These are phyloP conservation scores for Adelosebastes latens DNA, from an alignment of 2,797 vertebrate genomes.

Conservation along the genomic window DNA sequence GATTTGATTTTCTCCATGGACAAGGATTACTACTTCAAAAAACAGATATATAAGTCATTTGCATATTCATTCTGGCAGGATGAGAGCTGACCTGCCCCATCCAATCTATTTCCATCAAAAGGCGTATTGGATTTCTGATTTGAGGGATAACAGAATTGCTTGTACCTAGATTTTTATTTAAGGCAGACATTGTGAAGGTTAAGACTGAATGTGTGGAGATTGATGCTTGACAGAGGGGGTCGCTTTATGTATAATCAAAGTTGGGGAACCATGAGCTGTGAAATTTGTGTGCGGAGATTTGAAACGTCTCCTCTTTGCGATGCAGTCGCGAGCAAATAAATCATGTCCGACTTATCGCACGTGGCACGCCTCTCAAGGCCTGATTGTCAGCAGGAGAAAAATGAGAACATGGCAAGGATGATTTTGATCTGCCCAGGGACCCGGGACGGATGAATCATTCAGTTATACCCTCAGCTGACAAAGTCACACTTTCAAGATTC, in stretches of 20 bases:
- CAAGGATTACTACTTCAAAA: slow-evolving; percentile 41
- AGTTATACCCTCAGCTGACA: slow-evolving; percentile 42
- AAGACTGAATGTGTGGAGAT: slow-evolving; percentile 25
- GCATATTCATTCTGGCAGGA: slow-evolving; percentile 49
- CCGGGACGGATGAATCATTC: slow-evolving; percentile 43
- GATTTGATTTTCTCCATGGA: slow-evolving; percentile 50
- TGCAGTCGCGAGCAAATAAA: slow-evolving; percentile 56
- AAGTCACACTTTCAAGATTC: slow-evolving; percentile 31
- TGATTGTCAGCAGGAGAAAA: slow-evolving; percentile 56
- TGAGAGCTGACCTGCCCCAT: slow-evolving; percentile 39
- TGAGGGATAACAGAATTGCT: slow-evolving; percentile 46
- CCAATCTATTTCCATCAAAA: slow-evolving; percentile 51
- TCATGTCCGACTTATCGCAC: slow-evolving; percentile 46
- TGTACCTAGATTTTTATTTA: slow-evolving; percentile 39
- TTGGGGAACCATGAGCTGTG: slow-evolving; percentile 37
- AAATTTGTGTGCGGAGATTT: slow-evolving; percentile 42
- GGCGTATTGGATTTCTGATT: slow-evolving; percentile 57
- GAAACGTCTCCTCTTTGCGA: slow-evolving; percentile 40
- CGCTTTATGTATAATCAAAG: slow-evolving; percentile 39
- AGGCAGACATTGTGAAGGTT: slow-evolving; percentile 43
- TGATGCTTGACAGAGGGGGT: slow-evolving; percentile 36
- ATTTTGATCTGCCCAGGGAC: slow-evolving; percentile 48
- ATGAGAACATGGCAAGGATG: slow-evolving; percentile 43
- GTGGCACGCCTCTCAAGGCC: slow-evolving; percentile 48
- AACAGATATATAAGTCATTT: slow-evolving; percentile 46